Evolutionary conservation across 2,888 invertebrate species (phyloP), one percentile per base, ranked within the genome.

Genomic region (Marasmarcha lunaedactyla): DNA sequence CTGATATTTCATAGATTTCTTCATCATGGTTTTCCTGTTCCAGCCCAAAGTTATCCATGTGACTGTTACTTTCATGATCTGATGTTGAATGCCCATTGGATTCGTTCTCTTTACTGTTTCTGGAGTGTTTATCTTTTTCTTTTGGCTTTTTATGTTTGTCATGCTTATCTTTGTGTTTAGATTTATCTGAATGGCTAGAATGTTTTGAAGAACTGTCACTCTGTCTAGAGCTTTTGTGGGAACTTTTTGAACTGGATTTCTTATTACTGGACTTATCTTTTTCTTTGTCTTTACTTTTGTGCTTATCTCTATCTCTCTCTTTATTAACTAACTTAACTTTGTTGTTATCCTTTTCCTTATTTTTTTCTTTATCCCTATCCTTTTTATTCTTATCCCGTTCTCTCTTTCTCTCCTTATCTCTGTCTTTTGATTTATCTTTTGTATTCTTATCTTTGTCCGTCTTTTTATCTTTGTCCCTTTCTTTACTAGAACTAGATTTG

Each of bases 1-100:
- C 88, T 39, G 84, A 85, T 30, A 74, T 51, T 42, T 81, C 70
- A 52, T 73, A 54, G 20, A 70, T 10, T 1, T 45, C 43, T 27
- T 49, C 47, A 40, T 55, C 43, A 30, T 54, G 56, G 34, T 55
- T 45, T 46, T 61, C 62, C 54, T 43, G 33, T 3, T 20, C 20
- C 20, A 20, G 4, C n/a, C n/a, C n/a, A n/a, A n/a, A n/a, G 7
- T 20, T 20, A 33, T 33, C 9, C 30, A 13, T 35, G 12, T 39
- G 10, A n/a, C 11, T 10, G 20, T 33, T 38, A 37, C 55, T 57
- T 50, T 62, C 65, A 42, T 57, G 55, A 38, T 49, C 30, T 4
- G 30, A 30, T 51, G 35, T 57, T 53, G 46, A 4, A 14, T 10
- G 12, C 20, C 20, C 14, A 33, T 39, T 39, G n/a, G 54, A 55